Percentiles rank a stretch among this genome's conserved stretches.
Evolutionary conservation across 1,140 invertebrate species (phyloP).

Genomic region (Scaptodrosophila lebanonensis): DNA sequence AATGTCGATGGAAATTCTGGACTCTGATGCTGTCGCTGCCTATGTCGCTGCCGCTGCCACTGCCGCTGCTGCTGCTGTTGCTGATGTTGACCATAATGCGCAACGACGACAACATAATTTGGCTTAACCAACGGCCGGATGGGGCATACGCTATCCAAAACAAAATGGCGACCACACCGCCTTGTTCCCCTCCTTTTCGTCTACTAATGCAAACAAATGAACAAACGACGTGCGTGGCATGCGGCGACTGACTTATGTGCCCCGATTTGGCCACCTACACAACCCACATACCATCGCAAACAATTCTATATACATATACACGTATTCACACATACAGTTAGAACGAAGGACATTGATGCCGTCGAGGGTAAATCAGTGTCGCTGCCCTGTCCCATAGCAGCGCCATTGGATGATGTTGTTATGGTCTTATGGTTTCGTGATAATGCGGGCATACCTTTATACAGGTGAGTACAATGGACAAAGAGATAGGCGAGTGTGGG

Average conservation of each 20-base stretch:
- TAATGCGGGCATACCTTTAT: conserved; percentile 89
- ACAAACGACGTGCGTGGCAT: not conserved
- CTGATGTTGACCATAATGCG: conserved; percentile 15
- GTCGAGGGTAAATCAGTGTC: conserved; percentile 89
- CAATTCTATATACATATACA: conserved; percentile 10
- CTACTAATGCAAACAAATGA: not conserved
- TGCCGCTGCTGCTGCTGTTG: not conserved
- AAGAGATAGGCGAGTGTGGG: too few relatives aligned
- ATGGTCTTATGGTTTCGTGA: conserved; percentile 95
- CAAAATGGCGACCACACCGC: conserved; percentile 22
- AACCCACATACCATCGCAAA: conserved; percentile 2
- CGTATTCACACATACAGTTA: conserved; percentile 42
- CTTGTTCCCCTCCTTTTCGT: not conserved
- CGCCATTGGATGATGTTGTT: conserved; percentile 88
- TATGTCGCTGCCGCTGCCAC: too few relatives aligned
- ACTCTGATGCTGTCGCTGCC: too few relatives aligned
- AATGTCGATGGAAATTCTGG: too few relatives aligned
- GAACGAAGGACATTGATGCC: conserved; percentile 86
- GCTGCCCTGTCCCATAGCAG: conserved; percentile 90
- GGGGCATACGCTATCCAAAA: conserved; percentile 3
- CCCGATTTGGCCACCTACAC: conserved; percentile 3
- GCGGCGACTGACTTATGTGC: too few relatives aligned
- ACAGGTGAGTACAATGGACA: conserved; percentile 89
- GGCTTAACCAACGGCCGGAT: conserved; percentile 10
- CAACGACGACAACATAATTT: conserved; percentile 59